These are phyloP conservation scores for Pelodytes ibericus DNA, from an alignment of 2,797 vertebrate species.

Conservation along the genomic window DNA sequence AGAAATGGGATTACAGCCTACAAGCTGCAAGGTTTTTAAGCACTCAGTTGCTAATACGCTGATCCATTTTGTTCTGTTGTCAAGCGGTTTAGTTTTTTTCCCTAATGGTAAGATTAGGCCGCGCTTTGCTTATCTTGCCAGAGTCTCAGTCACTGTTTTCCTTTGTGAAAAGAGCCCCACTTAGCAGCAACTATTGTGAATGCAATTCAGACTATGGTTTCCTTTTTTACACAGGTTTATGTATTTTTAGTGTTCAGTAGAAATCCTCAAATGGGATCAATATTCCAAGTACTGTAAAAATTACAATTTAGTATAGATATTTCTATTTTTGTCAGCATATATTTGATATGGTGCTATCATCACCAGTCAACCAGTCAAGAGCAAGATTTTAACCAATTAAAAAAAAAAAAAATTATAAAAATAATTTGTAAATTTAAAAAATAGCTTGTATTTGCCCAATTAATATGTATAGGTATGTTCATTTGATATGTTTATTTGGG, in stretches of 20 bases:
- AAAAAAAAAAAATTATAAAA: too few species aligned
- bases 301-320: too few species aligned
- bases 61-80: conserved; percentile 47
- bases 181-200: conserved; percentile 40
- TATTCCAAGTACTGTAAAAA: not conserved
- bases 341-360: too few species aligned
- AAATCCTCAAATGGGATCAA: not conserved
- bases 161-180: conserved; percentile 38
- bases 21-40: conserved; percentile 35
- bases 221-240: conserved; percentile 13
- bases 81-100: conserved; percentile 50
- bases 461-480: too few species aligned
- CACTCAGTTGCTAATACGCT: conserved; percentile 37
- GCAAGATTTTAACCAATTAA: too few species aligned
- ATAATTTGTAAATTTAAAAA: too few species aligned
- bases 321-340: too few species aligned
- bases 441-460: too few species aligned
- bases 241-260: conserved; percentile 26
- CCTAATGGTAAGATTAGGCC: conserved; percentile 36
- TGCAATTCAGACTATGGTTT: conserved; percentile 24
- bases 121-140: conserved; percentile 22
- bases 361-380: too few species aligned
- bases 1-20: conserved; percentile 36
- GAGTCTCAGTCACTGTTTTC: conserved; percentile 10
- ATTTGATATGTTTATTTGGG: too few species aligned